Evolutionary conservation across 2,113 vertebrate genomes (phyloP), one percentile per base, ranked within the genome.

Genomic region (Planiliza haematocheilus): DNA sequence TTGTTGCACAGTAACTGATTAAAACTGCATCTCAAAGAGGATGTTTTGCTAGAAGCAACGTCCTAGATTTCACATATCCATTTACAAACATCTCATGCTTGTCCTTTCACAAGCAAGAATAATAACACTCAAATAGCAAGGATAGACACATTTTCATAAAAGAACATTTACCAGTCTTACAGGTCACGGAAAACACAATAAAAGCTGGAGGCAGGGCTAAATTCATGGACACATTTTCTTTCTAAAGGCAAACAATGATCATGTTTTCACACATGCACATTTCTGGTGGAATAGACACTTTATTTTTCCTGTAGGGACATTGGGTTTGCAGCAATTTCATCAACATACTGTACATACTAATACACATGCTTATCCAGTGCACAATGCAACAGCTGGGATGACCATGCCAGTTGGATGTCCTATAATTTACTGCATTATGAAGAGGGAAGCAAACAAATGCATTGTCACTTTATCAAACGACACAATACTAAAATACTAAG

Each of bases 1-100:
- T 10, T 48, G 59, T 38, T 74, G 55, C 56, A 68, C 48, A 36
- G 36, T 34, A 71, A 52, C 39, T 52, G 20, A 64, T 53, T 69
- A 16, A 68, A 68, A 68, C 51, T 50, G 21, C 24, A 38, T 53
- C 38, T 57, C 11, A 62, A n/a, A 67, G 8, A 18, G 50, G 50
- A 12, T 57, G 51, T 61, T 77, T 74, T 17, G 6, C 56, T 62
- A 0, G 6, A 34, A 37, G 45, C 30, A 64, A 17, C 43, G 10
- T 20, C 20, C 24, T 21, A 42, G 37, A 21, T 58, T 45, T 62
- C 7, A 48, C 42, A 59, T 43, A 56, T 20, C 13, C 18, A 58
- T 38, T 38, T 61, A 50, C 20, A 51, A 67, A 41, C 7, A 39
- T 59, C 37, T 60, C 45, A 39, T 10, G 21, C 34, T 63, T 52